These are phyloP conservation scores for Aphelenchoides fujianensis DNA, from an alignment of 1,140 invertebrate genomes.

Conservation along the genomic window DNA sequence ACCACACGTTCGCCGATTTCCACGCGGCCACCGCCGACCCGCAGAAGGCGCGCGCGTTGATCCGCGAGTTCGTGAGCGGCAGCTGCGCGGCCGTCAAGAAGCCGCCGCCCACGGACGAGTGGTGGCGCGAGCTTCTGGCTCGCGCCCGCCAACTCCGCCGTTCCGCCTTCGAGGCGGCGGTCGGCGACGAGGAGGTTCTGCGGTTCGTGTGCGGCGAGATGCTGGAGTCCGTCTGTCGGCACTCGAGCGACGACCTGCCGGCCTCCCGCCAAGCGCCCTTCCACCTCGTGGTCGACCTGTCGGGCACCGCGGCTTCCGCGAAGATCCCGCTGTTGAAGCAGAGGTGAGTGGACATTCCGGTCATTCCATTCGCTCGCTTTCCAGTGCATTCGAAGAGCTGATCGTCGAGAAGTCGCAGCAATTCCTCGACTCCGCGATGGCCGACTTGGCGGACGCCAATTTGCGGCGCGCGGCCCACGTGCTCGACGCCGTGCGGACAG, in stretches of 20 bases:
- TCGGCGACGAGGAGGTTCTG: constrained; percentile 1
- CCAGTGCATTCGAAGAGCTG: constrained; percentile 13
- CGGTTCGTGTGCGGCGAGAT: constrained; percentile 10
- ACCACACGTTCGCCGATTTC: constrained; percentile 10
- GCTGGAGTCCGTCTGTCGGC: constrained; percentile 1
- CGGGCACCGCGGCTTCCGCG: constrained; percentile 15
- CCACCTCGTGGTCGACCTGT: constrained; percentile 17
- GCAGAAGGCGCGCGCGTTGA: not conserved
- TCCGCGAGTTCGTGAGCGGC: constrained; percentile 4
- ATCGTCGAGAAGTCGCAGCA: constrained; percentile 1
- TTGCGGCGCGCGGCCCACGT: constrained; percentile 2
- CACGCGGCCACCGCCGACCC: constrained; percentile 1
- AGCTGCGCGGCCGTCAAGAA: not conserved
- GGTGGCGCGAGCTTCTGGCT: constrained; percentile 14
- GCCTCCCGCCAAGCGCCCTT: constrained; percentile 4
- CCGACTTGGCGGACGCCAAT: not conserved
- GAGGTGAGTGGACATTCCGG: not conserved
- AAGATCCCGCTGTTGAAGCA: constrained; percentile 13
- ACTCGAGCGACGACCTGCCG: not conserved
- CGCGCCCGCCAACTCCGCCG: not conserved
- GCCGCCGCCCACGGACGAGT: constrained; percentile 9
- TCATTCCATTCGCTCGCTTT: not conserved
- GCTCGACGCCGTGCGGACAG: not conserved
- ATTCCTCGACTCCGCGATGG: constrained; percentile 5
- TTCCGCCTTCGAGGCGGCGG: not conserved